Base-by-base conservation (phyloP, 2,888 invertebrate genomes). In the Andrena haemorrhoa region DNA sequence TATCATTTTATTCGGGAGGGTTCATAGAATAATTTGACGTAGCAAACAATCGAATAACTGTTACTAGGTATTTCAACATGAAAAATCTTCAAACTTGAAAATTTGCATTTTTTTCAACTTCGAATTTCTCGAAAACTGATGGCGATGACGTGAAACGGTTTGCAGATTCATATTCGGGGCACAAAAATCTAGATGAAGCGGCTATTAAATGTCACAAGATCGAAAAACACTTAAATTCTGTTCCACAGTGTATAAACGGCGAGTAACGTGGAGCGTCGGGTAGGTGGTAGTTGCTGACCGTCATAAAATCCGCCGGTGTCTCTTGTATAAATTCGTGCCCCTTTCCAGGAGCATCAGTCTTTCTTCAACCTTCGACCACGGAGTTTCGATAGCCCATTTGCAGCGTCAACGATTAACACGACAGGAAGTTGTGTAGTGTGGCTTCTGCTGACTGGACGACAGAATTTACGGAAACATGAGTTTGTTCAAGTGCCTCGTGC, bases 251-350 rank as follows among this genome's bases (percentile, higher is more conserved):
- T 6, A 31, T 0, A 70, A 35, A 12, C 33, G n/a, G 23, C 10
- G 10, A 60, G 33, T n/a, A 53, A 26, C 47, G 33, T 49, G 5
- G 65, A 51, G 41, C n/a, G 29, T 35, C 56, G 71, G 64, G 26
- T 90, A 92, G 90, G 7, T n/a, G n/a, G n/a, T 31, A 31, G 31
- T 91, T 84, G 87, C 90, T 89, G 69, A 72, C 72, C 88, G 77
- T 83, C 89, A 83, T 86, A 83, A 85, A 87, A 84, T 82, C 80
- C 88, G 84, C 71, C 82, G 82, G 83, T 81, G 77, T 81, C 77
- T 85, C 88, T 90, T 93, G 92, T 93, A 93, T 91, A 93, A 93
- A 92, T 92, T 92, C 88, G 89, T 91, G 90, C 82, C 83, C 83
- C 85, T 80, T 86, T 75, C 79, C 31, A 71, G 78, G 86, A 90